Evolutionary conservation across 2,113 vertebrate genomes (phyloP).

Genomic region (Polypterus bichir): DNA sequence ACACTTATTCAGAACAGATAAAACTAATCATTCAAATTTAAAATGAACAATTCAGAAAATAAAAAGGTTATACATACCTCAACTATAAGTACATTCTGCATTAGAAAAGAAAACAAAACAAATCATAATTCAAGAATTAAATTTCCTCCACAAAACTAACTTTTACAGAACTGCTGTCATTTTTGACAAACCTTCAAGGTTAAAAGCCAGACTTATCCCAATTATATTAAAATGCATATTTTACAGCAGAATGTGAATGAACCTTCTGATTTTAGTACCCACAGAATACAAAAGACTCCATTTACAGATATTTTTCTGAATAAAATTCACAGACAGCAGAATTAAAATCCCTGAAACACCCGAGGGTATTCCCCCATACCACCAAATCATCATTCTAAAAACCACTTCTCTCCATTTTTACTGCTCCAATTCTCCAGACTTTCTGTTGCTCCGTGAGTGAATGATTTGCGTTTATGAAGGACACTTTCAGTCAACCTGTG

Average conservation of each 20-base stretch:
- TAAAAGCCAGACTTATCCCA: background rate
- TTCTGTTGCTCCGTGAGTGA: no score
- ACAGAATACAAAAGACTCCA: background rate
- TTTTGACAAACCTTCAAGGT: background rate
- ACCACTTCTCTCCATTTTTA: no score
- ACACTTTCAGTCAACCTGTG: no score
- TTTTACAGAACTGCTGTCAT: background rate
- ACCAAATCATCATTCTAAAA: no score
- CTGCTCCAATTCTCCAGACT: no score
- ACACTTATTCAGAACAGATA: background rate
- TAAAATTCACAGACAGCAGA: no score
- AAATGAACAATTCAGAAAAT: background rate
- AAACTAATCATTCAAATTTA: background rate
- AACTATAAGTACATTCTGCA: constrained; percentile 71
- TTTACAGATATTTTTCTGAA: background rate
- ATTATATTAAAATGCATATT: background rate
- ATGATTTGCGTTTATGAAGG: no score
- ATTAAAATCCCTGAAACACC: no score
- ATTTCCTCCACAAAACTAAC: background rate
- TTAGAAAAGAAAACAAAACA: constrained; percentile 11
- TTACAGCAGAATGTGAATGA: background rate
- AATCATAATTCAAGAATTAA: constrained; percentile 4
- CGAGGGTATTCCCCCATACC: no score
- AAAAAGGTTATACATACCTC: constrained; percentile 49
- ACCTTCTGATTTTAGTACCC: background rate